These are phyloP conservation scores for Tachina fera DNA, from an alignment of 2,888 invertebrate species.

Conservation along the genomic window DNA sequence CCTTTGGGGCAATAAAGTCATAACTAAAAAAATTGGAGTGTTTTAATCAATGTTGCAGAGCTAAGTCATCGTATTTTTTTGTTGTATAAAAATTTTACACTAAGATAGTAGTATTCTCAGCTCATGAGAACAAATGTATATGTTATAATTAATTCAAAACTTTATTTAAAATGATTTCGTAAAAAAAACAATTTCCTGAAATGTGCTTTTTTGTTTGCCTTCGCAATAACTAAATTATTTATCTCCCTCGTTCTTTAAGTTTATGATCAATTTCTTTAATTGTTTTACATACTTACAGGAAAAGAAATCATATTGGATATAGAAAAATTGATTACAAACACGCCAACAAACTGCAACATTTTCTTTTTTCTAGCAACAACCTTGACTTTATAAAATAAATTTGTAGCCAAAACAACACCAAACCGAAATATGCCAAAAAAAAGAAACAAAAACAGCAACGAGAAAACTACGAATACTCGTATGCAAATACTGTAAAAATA, in stretches of 20 bases:
- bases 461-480: not conserved
- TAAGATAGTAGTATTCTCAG: no score
- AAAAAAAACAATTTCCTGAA: no score
- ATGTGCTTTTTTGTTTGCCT: not conserved
- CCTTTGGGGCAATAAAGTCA: no score
- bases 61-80: no score
- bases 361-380: conserved; percentile 34
- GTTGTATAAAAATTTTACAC: no score
- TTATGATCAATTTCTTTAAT: conserved; percentile 32
- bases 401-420: conserved; percentile 55
- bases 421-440: conserved; percentile 44
- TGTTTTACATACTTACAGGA: not conserved
- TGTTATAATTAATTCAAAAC: no score
- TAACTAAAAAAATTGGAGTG: no score
- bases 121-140: no score
- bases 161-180: no score
- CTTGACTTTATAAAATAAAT: conserved; percentile 68
- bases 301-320: not conserved
- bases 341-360: conserved; percentile 18
- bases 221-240: not conserved
- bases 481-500: conserved; percentile 19
- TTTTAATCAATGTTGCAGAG: no score
- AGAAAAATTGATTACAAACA: conserved; percentile 5
- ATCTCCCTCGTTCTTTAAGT: conserved; percentile 5
- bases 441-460: not conserved